Percentiles rank a stretch among this genome's conserved stretches.
These are phyloP conservation scores for Cotesia congregata DNA, from an alignment of 2,888 invertebrate species.

Conservation along the genomic window DNA sequence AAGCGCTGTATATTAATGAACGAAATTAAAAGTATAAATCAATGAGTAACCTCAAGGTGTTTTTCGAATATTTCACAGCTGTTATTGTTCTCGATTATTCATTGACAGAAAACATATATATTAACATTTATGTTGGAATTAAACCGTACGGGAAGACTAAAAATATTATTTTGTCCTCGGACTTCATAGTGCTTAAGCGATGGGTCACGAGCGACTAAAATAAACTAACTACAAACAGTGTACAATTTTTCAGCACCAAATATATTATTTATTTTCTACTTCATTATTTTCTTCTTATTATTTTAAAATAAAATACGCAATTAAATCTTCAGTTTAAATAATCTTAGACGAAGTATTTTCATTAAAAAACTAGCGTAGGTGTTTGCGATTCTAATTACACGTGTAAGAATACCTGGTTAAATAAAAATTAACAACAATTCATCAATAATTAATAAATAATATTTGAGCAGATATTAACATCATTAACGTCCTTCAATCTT, in stretches of 20 bases:
- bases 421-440: no score
- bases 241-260: constrained; percentile 14
- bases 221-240: constrained; percentile 4
- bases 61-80: neutral
- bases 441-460: no score
- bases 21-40: neutral
- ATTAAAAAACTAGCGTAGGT: no score
- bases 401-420: no score
- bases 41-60: neutral
- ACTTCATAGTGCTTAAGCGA: constrained; percentile 16
- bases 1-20: constrained; percentile 13
- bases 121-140: neutral
- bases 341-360: no score
- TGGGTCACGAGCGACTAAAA: constrained; percentile 18
- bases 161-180: constrained; percentile 23
- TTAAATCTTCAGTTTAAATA: no score
- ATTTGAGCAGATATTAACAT: no score
- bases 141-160: constrained; percentile 11
- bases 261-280: constrained; percentile 2
- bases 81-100: neutral
- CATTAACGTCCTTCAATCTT: no score
- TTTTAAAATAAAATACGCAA: no score
- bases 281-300: neutral
- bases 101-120: neutral
- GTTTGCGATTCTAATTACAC: no score